Evolutionary conservation across 2,113 vertebrate genomes (phyloP), one percentile per base, ranked within the genome.

Genomic region (Nibea coibor): DNA sequence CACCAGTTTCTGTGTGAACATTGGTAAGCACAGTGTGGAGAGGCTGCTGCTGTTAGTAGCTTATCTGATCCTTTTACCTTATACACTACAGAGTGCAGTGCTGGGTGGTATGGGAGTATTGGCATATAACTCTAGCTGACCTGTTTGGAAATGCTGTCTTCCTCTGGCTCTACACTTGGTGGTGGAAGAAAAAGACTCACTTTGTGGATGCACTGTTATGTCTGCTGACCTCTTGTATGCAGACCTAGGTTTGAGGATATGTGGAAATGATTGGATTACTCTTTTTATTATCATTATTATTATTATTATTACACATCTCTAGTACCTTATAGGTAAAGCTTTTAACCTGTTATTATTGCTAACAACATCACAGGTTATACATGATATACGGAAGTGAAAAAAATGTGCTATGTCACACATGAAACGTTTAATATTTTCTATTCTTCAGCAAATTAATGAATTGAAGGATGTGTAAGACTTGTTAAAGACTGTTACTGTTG

Each of bases 21-120:
- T 3, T 31, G 26, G 9, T 62, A 74, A 9, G 47, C 28, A 63
- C 53, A 62, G 42, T 45, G 59, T 48, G 48, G n/a, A 47, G 71
- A 76, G 31, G 24, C 24, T 17, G 24, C 39, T 20, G 51, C 64
- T 84, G 58, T 76, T 48, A 79, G 72, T 64, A 66, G 64, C 14
- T 57, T 70, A 64, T 80, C 64, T 51, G 63, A 71, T 77, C 59
- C 22, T 56, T 45, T 80, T 31, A 43, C n/a, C 48, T 65, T 51
- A 17, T 45, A 31, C 24, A 63, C 57, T 45, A 47, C 35, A 57
- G 57, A 64, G 24, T 56, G 19, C 61, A 74, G 16, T 31, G 22
- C 48, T 58, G 24, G 31, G 35, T 68, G 58, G 67, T 48, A 43
- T 65, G 12, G 5, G 56, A 78, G 26, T 42, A 54, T 19, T 50